These are phyloP conservation scores for Bathybates hornii DNA, from an alignment of 2,113 vertebrate genomes.

Conservation along the genomic window DNA sequence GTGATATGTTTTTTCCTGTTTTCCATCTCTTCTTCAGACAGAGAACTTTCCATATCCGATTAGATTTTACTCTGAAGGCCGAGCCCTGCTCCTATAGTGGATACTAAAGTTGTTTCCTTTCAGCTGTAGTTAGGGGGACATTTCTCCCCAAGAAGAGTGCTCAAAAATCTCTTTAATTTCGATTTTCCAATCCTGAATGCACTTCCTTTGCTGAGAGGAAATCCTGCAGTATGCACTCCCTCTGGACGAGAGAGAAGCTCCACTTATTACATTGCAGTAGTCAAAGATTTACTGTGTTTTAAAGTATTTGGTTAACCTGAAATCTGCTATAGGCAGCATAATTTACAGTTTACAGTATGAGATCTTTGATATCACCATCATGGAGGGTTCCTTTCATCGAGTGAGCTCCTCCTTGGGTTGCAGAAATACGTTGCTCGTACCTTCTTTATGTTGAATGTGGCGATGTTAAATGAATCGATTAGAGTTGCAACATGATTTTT, in stretches of 20 bases:
- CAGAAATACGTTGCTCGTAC: not conserved
- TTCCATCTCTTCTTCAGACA: not conserved
- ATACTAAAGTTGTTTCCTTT: not conserved
- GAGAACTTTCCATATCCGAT: not conserved
- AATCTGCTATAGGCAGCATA: not conserved
- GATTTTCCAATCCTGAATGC: not conserved
- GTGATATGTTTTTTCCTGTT: not conserved
- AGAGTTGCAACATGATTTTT: not conserved
- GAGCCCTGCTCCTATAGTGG: not conserved
- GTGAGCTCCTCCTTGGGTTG: not conserved
- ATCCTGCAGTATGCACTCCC: not conserved
- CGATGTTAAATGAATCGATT: not conserved
- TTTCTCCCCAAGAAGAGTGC: not conserved
- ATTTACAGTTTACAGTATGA: not conserved
- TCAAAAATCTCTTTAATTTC: not conserved
- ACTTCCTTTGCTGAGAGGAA: not conserved
- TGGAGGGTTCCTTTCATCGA: fast-evolving
- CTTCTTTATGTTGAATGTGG: not conserved
- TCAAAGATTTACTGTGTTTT: not conserved
- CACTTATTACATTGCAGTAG: not conserved
- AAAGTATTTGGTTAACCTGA: not conserved
- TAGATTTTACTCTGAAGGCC: not conserved
- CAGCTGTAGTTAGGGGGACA: not conserved
- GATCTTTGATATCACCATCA: not conserved
- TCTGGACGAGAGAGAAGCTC: not conserved